Evolutionary conservation across 2,797 vertebrate species (phyloP), one percentile per base, ranked within the genome.

Genomic region (Neosilurus mollespiculum): DNA sequence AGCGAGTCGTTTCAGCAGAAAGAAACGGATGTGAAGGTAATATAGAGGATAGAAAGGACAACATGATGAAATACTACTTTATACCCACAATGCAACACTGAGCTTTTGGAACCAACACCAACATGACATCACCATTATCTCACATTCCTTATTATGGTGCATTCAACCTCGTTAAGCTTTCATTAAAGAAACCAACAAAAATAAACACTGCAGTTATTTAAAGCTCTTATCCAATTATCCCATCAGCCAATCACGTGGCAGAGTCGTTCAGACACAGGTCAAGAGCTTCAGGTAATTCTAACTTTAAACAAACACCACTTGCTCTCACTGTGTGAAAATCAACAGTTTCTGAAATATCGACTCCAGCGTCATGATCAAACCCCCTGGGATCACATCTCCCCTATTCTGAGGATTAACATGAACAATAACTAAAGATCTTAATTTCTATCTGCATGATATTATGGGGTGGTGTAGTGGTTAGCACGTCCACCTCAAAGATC

Each of bases 11-110:
- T 92, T 30, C 86, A 87, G 86, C 88, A 86, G 80, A 90, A 88
- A 67, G 89, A 85, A 18, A 73, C 5, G n/a, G 87, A 90, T 37
- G 79, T 72, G 0, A 86, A 94, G 94, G 95, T 95, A 43, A 43
- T 43, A 43, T 43, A 43, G 37, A 2, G 37, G 2, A 43, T 43
- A 43, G 2, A 6, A 43, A 43, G 37, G 37, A 43, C 37, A 43
- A 26, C 2, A 9, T 53, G n/a, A 49, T 69, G 34, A 70, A 49
- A 49, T 11, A 2, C 18, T 49, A 2, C 30, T 18, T 14, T 37
- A 16, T 16, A 16, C 22, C 22, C 14, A 16, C 18, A 72, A 24
- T 24, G 14, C 9, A 49, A 1, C 37, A 70, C 20, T 51, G 43
- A 20, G 4, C 1, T 20, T 69, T 43, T 37, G 24, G 12, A 65